Evolutionary conservation across 2,113 vertebrate genomes (phyloP).

Genomic region (Phoenicopterus ruber): DNA sequence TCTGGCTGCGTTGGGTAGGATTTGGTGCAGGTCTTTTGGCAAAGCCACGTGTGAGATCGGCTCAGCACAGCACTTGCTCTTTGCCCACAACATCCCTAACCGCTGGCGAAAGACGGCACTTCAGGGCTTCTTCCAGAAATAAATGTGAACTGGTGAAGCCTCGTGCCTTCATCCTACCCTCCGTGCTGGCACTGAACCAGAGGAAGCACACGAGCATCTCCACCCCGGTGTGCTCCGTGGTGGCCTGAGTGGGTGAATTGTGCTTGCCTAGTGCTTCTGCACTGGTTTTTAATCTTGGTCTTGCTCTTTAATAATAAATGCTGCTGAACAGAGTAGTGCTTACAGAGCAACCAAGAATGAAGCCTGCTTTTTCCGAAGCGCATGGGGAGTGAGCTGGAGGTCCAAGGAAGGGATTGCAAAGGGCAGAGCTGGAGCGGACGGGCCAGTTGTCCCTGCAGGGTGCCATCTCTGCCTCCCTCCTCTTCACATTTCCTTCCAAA

Average conservation of each 20-base stretch:
- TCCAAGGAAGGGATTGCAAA: background rate
- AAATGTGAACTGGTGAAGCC: fast-evolving
- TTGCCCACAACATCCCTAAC: background rate
- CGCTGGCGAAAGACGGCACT: fast-evolving
- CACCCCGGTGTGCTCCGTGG: fast-evolving
- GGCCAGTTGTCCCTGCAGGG: background rate
- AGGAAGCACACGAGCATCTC: background rate
- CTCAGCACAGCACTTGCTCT: background rate
- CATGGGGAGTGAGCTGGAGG: background rate
- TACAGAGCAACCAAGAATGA: background rate
- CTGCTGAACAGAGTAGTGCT: background rate
- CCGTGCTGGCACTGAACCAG: background rate
- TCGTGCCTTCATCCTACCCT: background rate
- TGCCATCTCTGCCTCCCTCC: background rate
- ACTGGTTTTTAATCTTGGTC: background rate
- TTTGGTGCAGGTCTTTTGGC: background rate
- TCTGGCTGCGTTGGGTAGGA: background rate
- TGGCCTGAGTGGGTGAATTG: background rate
- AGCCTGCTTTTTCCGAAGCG: background rate
- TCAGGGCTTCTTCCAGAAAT: background rate
- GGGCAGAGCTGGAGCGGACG: background rate
- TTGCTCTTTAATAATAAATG: slow-evolving; percentile 32
- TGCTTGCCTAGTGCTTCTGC: background rate
- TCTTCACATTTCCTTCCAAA: background rate
- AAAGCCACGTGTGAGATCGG: background rate